Percentiles rank a stretch among this genome's conserved stretches.
phyloP scores from a whole-genome alignment of 2,113 vertebrate genomes.

The Rana temporaria region DNA sequence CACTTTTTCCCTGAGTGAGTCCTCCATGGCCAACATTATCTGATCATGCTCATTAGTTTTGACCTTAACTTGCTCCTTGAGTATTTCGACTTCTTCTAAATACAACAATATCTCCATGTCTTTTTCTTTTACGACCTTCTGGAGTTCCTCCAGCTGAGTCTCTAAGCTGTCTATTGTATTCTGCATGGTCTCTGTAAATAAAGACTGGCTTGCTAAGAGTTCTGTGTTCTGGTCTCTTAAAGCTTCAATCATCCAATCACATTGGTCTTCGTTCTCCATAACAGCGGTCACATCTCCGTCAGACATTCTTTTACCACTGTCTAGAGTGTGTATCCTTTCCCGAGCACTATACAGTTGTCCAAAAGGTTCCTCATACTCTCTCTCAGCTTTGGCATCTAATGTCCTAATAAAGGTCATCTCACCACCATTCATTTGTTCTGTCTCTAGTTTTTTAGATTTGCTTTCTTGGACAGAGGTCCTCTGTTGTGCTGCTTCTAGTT shows the following conservation, averaged over 20 bases:
- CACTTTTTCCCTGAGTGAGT: constrained; percentile 80
- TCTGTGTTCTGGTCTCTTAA: constrained; percentile 70
- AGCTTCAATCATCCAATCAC: constrained; percentile 62
- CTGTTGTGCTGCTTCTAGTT: constrained; percentile 82
- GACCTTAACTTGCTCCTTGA: constrained; percentile 71
- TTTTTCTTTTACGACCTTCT: constrained; percentile 74
- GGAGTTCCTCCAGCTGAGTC: constrained; percentile 73
- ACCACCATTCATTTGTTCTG: constrained; percentile 57
- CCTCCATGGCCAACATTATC: constrained; percentile 78
- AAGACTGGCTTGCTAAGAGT: constrained; percentile 71
- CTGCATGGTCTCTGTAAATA: constrained; percentile 69
- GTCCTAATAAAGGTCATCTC: constrained; percentile 64
- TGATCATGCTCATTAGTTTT: constrained; percentile 71
- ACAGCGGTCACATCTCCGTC: not conserved
- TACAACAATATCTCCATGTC: constrained; percentile 77
- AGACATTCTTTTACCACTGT: constrained; percentile 58
- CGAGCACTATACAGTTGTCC: constrained; percentile 32
- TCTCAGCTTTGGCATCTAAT: constrained; percentile 77
- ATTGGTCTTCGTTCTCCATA: constrained; percentile 49
- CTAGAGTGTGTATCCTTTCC: constrained; percentile 64
- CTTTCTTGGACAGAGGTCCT: constrained; percentile 66
- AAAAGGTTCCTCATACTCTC: constrained; percentile 76
- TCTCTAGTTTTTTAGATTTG: constrained; percentile 48
- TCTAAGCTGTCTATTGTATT: constrained; percentile 68
- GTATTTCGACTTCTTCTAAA: constrained; percentile 71